Conservation (phyloP, 2,113 vertebrate species). For the Pica pica region DNA sequence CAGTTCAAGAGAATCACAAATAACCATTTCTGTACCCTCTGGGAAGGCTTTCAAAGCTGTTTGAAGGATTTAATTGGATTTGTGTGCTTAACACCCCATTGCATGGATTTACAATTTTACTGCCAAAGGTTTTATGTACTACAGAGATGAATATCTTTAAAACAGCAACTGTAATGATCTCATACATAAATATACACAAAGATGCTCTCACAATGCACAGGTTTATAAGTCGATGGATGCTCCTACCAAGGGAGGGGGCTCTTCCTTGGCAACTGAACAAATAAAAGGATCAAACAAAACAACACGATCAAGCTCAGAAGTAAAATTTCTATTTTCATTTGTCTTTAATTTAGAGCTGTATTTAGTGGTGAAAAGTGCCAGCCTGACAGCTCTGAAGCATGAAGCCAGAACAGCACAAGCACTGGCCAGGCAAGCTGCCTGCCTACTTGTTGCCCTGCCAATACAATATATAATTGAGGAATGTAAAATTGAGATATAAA, state of each 20-base stretch:
- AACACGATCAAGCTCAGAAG: not conserved
- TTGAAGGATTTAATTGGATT: slow-evolving; percentile 58
- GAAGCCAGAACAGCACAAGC: not conserved
- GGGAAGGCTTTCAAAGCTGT: slow-evolving; percentile 38
- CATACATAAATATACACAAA: not conserved
- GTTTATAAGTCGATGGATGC: not conserved
- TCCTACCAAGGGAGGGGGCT: not conserved
- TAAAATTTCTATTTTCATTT: not conserved
- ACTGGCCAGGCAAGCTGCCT: not conserved
- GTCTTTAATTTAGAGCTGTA: not conserved
- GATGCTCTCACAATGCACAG: not conserved
- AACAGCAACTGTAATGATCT: slow-evolving; percentile 19
- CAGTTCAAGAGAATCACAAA: slow-evolving; percentile 45
- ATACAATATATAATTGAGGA: not conserved
- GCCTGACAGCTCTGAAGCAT: slow-evolving; percentile 1
- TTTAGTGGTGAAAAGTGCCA: not conserved
- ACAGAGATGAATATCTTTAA: slow-evolving; percentile 34
- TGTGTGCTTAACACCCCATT: slow-evolving; percentile 53
- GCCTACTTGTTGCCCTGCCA: not conserved
- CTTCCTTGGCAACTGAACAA: not conserved
- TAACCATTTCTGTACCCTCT: slow-evolving; percentile 52
- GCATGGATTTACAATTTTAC: slow-evolving; percentile 49
- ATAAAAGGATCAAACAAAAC: not conserved
- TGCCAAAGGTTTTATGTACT: slow-evolving; percentile 43
- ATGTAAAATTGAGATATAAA: not conserved